phyloP scores from a whole-genome alignment of 2,888 invertebrate species.

The Synanthedon myopaeformis region DNA sequence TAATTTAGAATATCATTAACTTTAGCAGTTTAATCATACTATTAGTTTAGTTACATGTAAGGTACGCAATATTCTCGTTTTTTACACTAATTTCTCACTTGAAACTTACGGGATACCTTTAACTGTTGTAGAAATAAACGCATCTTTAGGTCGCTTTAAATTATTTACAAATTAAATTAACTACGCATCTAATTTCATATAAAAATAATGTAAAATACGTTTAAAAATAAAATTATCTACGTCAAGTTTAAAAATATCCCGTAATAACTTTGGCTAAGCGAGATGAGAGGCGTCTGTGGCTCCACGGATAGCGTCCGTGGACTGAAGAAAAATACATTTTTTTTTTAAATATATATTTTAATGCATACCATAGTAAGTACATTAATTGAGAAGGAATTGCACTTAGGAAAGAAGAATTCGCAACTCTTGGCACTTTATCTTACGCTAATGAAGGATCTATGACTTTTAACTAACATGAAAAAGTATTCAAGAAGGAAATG shows the following conservation, averaged over 20 bases:
- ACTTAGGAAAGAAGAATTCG: slow-evolving; percentile 46
- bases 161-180: not conserved
- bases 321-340: not conserved
- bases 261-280: slow-evolving; percentile 28
- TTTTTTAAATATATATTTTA: not conserved
- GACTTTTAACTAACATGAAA: no score
- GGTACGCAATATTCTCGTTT: slow-evolving; percentile 24
- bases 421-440: slow-evolving; percentile 64
- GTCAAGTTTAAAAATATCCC: slow-evolving; percentile 27
- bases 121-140: slow-evolving; percentile 8
- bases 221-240: not conserved
- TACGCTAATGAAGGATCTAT: slow-evolving; percentile 34
- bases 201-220: not conserved
- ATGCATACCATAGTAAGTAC: slow-evolving; percentile 12
- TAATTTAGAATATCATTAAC: slow-evolving; percentile 50
- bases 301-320: not conserved
- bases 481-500: no score
- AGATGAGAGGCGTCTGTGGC: slow-evolving; percentile 18
- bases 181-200: not conserved
- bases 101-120: slow-evolving; percentile 37
- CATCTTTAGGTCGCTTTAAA: not conserved
- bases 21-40: slow-evolving; percentile 18
- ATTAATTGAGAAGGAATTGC: slow-evolving; percentile 59
- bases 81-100: slow-evolving; percentile 36
- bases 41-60: slow-evolving; percentile 10